Evolutionary conservation across 1,140 invertebrate species (phyloP).

Genomic region (Orchestia grillus): DNA sequence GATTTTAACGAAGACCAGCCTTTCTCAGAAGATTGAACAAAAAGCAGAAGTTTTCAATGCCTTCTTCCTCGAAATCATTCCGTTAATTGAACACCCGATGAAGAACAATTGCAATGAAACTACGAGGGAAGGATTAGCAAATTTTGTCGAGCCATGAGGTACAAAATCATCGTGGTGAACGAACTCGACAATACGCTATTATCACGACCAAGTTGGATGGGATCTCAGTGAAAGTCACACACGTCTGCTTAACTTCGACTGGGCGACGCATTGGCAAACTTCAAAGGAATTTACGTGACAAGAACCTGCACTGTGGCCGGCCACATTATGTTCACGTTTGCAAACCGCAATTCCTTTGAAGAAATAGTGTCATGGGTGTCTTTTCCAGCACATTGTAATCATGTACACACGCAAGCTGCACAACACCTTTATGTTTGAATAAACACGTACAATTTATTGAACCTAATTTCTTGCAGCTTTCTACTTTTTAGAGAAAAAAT

Average conservation of each 20-base stretch:
- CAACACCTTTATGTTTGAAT: too few relatives aligned
- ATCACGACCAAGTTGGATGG: not conserved
- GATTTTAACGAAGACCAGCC: not conserved
- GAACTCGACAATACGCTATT: not conserved
- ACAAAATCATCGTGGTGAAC: not conserved
- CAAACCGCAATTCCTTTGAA: too few relatives aligned
- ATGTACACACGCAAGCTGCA: too few relatives aligned
- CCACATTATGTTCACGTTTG: too few relatives aligned
- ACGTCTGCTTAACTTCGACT: not conserved
- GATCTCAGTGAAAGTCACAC: not conserved
- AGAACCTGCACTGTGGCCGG: too few relatives aligned
- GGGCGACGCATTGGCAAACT: not conserved
- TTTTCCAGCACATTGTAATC: too few relatives aligned
- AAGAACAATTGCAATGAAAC: not conserved
- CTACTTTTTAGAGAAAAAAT: too few relatives aligned
- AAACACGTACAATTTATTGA: too few relatives aligned
- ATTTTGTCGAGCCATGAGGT: too few relatives aligned
- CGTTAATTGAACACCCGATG: not conserved
- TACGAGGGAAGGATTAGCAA: not conserved
- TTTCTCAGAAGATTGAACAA: not conserved
- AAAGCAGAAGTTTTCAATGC: not conserved
- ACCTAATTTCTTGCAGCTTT: too few relatives aligned
- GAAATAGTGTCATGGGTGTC: too few relatives aligned
- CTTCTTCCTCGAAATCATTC: not conserved
- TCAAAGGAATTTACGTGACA: too few relatives aligned